Evolutionary conservation across 2,888 invertebrate species (phyloP), one percentile per base, ranked within the genome.

Genomic region (Plagodis pulveraria): DNA sequence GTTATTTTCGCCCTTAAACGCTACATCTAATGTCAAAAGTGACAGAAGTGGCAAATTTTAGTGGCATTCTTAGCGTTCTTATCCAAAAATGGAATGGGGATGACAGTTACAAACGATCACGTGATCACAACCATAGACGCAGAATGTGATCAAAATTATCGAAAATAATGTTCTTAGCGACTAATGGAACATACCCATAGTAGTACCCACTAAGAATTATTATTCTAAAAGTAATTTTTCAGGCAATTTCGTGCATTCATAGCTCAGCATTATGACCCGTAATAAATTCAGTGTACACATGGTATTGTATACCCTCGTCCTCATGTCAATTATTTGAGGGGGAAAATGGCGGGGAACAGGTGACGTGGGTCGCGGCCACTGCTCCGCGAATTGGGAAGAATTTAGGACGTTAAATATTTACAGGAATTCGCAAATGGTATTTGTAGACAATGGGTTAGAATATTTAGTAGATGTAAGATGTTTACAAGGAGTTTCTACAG

Each of bases 261-360:
- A n/a, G 11, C 11, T 46, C 11, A 36, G 8, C 11, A 10, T 38
- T 48, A 48, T 48, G 22, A 38, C 34, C 7, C 11, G 32, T 53
- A 52, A 58, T 58, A 34, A 56, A 52, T 49, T 52, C 34, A 42
- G 1, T 8, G 6, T 7, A 42, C 54, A 62, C 40, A 11, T 10
- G 49, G n/a, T 48, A 69, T 71, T 73, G 65, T 72, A 22, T 22
- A 89, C 88, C 90, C 90, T 86, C 76, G 84, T 90, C 81, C 67
- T 52, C 69, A 73, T 85, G 90, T 89, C 90, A 90, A 89, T 89
- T 89, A 88, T 77, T 73, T 71, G 72, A 53, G 66, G 71, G 38
- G 68, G 71, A 72, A 73, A 69, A 71, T 62, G 65, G 62, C 52
- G 47, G 35, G 36, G 65, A 64, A 65, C 76, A 76, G 71, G 76